Percentiles rank a stretch among this genome's conserved stretches.
phyloP scores from a whole-genome alignment of 2,888 invertebrate genomes.

The Octodonta nipae region DNA sequence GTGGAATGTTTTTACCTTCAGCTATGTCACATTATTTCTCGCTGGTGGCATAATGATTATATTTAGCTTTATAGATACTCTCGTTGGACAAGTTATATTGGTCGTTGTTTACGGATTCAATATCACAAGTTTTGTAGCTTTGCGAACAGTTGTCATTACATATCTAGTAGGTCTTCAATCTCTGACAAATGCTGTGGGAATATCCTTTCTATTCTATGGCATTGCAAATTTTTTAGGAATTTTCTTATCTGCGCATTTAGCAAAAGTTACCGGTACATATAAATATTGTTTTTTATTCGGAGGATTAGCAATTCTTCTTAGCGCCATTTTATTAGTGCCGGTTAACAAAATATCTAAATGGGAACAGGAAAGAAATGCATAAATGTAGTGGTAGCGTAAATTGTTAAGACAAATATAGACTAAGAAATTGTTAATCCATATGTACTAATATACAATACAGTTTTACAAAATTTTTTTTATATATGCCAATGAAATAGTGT shows the following conservation, averaged over 20 bases:
- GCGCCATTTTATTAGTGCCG: constrained; percentile 26
- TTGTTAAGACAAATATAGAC: too few relatives aligned
- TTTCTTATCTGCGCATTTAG: constrained; percentile 29
- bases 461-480: too few relatives aligned
- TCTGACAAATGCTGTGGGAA: constrained; percentile 84
- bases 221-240: constrained; percentile 69
- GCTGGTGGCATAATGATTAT: constrained; percentile 49
- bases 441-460: too few relatives aligned
- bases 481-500: too few relatives aligned
- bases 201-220: constrained; percentile 84
- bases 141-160: constrained; percentile 70
- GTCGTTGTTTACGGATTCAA: constrained; percentile 51
- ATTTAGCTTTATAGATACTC: constrained; percentile 31
- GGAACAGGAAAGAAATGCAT: too few relatives aligned
- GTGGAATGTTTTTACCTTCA: constrained; percentile 50
- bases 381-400: too few relatives aligned
- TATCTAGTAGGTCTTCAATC: constrained; percentile 84
- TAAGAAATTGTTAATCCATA: too few relatives aligned
- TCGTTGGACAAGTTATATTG: constrained; percentile 44
- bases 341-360: constrained; percentile 17
- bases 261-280: constrained; percentile 18
- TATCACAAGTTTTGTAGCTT: constrained; percentile 63
- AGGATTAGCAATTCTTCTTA: constrained; percentile 22
- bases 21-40: constrained; percentile 50
- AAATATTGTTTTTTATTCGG: constrained; percentile 23